These are phyloP conservation scores for Urocitellus parryii DNA, from an alignment of 2,113 vertebrate species.

Conservation along the genomic window DNA sequence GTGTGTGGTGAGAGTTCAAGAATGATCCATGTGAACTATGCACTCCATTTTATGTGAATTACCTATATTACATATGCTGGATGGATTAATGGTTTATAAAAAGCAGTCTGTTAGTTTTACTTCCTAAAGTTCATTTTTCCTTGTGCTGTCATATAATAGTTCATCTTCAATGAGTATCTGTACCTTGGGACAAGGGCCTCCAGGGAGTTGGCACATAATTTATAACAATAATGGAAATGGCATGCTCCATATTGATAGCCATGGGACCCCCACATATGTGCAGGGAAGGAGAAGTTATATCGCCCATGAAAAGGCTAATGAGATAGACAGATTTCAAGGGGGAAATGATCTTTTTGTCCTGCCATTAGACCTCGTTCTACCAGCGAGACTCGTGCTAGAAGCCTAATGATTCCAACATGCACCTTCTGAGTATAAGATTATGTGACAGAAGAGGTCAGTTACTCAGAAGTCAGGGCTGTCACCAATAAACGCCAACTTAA, in stretches of 20 bases:
- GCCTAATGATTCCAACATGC: slow-evolving; percentile 71
- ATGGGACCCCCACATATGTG: slow-evolving; percentile 27
- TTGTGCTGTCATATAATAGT: slow-evolving; percentile 73
- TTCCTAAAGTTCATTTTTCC: slow-evolving; percentile 71
- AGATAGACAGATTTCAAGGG: slow-evolving; percentile 76
- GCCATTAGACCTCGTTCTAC: slow-evolving; percentile 68
- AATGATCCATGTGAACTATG: not conserved
- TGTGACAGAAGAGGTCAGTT: not conserved
- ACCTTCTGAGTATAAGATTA: not conserved
- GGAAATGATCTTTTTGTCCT: slow-evolving; percentile 71
- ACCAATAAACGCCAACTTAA: slow-evolving; percentile 59
- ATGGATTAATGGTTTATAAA: slow-evolving; percentile 59
- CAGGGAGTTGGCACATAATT: slow-evolving; percentile 72
- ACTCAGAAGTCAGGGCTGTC: slow-evolving; percentile 53
- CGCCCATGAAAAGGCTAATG: slow-evolving; percentile 77
- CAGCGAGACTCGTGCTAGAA: not conserved
- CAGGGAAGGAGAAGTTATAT: slow-evolving; percentile 67
- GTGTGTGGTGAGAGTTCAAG: not conserved
- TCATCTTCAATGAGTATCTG: slow-evolving; percentile 72
- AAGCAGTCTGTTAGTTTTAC: slow-evolving; percentile 61
- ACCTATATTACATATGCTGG: slow-evolving; percentile 37
- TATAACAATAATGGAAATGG: slow-evolving; percentile 76
- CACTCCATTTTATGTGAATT: not conserved
- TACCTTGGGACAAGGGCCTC: slow-evolving; percentile 49
- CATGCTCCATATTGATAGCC: slow-evolving; percentile 56